Evolutionary conservation across 2,797 vertebrate species (phyloP).

Genomic region (Gouania willdenowi): DNA sequence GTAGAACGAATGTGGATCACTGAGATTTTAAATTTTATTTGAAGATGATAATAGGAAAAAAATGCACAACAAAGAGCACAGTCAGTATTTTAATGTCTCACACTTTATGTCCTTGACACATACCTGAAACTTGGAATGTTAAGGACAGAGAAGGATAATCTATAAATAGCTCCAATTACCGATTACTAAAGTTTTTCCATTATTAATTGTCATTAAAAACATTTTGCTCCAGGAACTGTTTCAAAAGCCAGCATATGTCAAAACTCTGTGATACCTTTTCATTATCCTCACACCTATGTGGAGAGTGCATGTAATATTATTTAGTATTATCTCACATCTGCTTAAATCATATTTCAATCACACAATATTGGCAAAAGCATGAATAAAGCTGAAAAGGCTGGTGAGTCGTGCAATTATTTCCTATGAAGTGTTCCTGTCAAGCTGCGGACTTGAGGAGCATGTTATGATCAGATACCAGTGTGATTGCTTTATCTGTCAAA

Average conservation of each 20-base stretch:
- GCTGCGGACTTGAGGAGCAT: not conserved
- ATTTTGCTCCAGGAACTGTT: not conserved
- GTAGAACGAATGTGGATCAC: too few relatives aligned
- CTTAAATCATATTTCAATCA: conserved; percentile 25
- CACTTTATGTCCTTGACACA: not conserved
- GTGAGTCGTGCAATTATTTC: conserved; percentile 9
- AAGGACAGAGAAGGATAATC: conserved; percentile 5
- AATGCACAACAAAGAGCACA: too few relatives aligned
- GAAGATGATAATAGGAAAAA: too few relatives aligned
- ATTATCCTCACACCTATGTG: conserved; percentile 22
- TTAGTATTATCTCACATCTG: conserved; percentile 15
- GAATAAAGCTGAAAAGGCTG: not conserved
- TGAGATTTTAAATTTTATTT: too few relatives aligned
- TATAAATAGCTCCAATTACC: conserved; percentile 11
- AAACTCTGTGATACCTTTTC: conserved; percentile 19
- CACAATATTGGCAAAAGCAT: conserved; percentile 20
- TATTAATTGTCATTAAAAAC: not conserved
- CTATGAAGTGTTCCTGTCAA: conserved; percentile 15
- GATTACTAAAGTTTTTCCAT: not conserved
- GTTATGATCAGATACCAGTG: conserved; percentile 17
- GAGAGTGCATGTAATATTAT: conserved; percentile 33
- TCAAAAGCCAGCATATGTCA: not conserved
- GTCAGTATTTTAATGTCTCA: not conserved
- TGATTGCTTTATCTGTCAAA: conserved; percentile 28
- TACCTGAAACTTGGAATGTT: conserved; percentile 18